A percentile compares a stretch with the other conserved stretches of the same genome.
Evolutionary conservation across 2,888 invertebrate species (phyloP).

Genomic region (Heteromyza rotundicornis): DNA sequence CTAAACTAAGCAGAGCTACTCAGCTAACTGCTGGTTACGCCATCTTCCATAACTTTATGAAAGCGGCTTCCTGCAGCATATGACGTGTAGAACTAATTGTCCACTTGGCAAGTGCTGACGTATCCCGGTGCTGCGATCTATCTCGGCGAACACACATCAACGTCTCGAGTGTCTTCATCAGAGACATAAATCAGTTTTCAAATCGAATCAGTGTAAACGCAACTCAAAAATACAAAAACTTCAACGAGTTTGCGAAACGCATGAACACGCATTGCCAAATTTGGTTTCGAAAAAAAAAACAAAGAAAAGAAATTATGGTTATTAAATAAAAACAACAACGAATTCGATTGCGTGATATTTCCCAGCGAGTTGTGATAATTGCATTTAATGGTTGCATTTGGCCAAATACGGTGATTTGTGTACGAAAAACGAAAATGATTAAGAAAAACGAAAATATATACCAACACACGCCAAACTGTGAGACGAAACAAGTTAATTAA

Average conservation of each 20-base stretch:
- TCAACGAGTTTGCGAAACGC: no score
- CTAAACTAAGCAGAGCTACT: slow-evolving; percentile 35
- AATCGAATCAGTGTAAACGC: slow-evolving; percentile 37
- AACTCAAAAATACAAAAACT: not conserved
- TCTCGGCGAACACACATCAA: slow-evolving; percentile 23
- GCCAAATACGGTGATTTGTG: no score
- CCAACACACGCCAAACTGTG: no score
- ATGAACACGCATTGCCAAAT: not conserved
- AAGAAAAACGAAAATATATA: no score
- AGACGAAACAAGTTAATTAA: no score
- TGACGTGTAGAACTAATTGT: slow-evolving; percentile 61
- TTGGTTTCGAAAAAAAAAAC: not conserved
- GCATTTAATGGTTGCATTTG: no score
- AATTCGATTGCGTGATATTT: no score
- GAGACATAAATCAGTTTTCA: slow-evolving; percentile 50
- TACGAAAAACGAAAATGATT: no score
- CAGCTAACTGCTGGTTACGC: slow-evolving; percentile 30
- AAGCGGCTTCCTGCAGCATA: slow-evolving; percentile 57
- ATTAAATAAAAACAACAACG: no score
- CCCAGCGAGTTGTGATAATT: no score
- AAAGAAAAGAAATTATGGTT: no score
- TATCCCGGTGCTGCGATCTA: slow-evolving; percentile 34
- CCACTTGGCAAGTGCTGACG: slow-evolving; percentile 47
- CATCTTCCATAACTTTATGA: slow-evolving; percentile 36
- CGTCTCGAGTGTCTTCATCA: slow-evolving; percentile 13